Evolutionary conservation across 92 coral and sea anemone genomes (phyloP).

Genomic region (Nematostella vectensis): DNA sequence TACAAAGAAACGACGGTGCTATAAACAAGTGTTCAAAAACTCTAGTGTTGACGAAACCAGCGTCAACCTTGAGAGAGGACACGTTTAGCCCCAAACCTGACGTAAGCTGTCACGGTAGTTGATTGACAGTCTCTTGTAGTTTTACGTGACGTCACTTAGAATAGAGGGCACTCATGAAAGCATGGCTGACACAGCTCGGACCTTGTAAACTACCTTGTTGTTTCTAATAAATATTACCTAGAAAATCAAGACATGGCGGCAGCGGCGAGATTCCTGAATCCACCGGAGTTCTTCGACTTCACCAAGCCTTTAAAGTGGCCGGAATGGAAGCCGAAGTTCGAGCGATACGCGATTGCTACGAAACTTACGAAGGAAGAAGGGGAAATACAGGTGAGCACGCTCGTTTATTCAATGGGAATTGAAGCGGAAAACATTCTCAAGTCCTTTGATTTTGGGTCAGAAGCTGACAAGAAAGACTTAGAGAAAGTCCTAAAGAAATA

Average conservation of each 20-base stretch:
- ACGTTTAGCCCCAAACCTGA: too few species aligned
- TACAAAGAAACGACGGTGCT: too few species aligned
- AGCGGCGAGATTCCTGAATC: background rate
- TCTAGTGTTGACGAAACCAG: too few species aligned
- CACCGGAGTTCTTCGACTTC: slow-evolving; percentile 1
- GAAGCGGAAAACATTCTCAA: background rate
- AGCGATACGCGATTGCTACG: slow-evolving; percentile 1
- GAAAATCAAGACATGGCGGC: background rate
- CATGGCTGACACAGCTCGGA: too few species aligned
- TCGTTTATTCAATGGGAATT: background rate
- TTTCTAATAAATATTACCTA: too few species aligned
- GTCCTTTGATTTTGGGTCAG: background rate
- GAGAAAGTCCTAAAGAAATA: background rate
- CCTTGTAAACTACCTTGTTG: too few species aligned
- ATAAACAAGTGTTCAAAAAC: too few species aligned
- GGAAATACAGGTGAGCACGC: background rate
- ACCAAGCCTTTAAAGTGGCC: background rate
- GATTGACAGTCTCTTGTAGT: too few species aligned
- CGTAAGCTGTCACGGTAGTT: too few species aligned
- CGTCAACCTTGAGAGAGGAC: too few species aligned
- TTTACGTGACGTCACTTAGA: too few species aligned
- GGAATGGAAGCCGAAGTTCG: background rate
- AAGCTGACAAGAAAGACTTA: background rate
- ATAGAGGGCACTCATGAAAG: too few species aligned
- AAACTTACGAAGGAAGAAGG: background rate